phyloP scores from a whole-genome alignment of 2,888 invertebrate genomes.

The Sturmia bella region DNA sequence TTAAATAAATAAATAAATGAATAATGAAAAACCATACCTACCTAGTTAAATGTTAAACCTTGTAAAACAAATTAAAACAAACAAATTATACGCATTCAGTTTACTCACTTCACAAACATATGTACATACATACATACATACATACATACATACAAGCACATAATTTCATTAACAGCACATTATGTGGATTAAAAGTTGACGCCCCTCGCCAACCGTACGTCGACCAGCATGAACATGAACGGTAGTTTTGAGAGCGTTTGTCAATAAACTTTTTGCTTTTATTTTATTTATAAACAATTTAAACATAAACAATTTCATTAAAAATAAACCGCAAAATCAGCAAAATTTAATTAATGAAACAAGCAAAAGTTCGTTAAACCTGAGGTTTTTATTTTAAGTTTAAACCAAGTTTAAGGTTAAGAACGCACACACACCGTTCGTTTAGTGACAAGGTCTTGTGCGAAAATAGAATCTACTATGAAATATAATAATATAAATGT shows the following conservation, averaged over 20 bases:
- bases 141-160: not conserved
- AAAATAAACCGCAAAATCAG: slow-evolving; percentile 1
- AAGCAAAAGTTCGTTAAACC: slow-evolving; percentile 13
- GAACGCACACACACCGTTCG: not conserved
- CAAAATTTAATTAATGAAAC: not conserved
- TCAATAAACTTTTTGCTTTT: slow-evolving; percentile 25
- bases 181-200: too few relatives aligned
- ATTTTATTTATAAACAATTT: not conserved
- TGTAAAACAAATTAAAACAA: slow-evolving; percentile 41
- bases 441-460: too few relatives aligned
- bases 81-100: slow-evolving; percentile 13
- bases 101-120: slow-evolving; percentile 4
- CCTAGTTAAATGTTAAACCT: slow-evolving; percentile 44
- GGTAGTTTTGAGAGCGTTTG: not conserved
- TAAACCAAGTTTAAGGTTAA: slow-evolving; percentile 20
- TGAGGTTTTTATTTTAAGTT: slow-evolving; percentile 4
- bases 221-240: too few relatives aligned
- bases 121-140: not conserved
- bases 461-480: too few relatives aligned
- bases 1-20: slow-evolving; percentile 11
- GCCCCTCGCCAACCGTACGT: too few relatives aligned
- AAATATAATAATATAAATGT: too few relatives aligned
- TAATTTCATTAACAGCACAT: too few relatives aligned
- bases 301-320: slow-evolving; percentile 23
- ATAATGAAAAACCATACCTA: not conserved